phyloP scores from a whole-genome alignment of 2,888 invertebrate species.

The Acrocera orbiculus region DNA sequence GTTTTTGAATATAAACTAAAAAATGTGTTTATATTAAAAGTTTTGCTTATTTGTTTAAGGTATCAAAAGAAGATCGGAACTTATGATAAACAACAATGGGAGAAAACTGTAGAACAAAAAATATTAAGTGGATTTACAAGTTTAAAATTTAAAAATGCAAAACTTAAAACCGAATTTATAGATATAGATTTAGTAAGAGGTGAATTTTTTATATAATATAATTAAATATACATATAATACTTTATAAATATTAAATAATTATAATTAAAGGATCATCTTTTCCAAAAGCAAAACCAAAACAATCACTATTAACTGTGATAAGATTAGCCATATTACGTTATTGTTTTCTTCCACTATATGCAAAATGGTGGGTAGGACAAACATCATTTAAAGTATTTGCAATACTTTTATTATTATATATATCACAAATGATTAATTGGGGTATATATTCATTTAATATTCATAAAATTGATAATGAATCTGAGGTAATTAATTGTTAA shows the following conservation, averaged over 20 bases:
- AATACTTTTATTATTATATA: slow-evolving; percentile 59
- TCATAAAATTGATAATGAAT: slow-evolving; percentile 17
- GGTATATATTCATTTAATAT: slow-evolving; percentile 29
- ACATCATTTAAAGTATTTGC: slow-evolving; percentile 60
- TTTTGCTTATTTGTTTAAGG: slow-evolving; percentile 34
- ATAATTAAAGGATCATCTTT: slow-evolving; percentile 65
- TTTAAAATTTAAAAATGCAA: slow-evolving; percentile 58
- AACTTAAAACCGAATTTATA: slow-evolving; percentile 78
- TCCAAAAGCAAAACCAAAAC: slow-evolving; percentile 87
- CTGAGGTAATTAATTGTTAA: slow-evolving; percentile 11
- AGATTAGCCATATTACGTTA: slow-evolving; percentile 66
- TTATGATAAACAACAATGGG: slow-evolving; percentile 96
- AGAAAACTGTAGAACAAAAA: slow-evolving; percentile 82
- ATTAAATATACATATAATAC: no score
- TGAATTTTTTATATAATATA: slow-evolving; percentile 20
- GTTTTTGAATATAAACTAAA: not conserved
- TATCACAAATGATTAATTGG: slow-evolving; percentile 42
- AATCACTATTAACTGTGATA: slow-evolving; percentile 71
- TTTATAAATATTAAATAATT: not conserved
- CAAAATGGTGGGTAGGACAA: slow-evolving; percentile 82
- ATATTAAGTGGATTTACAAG: slow-evolving; percentile 72
- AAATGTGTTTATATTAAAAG: not conserved
- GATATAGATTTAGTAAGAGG: slow-evolving; percentile 93
- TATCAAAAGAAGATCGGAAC: slow-evolving; percentile 92
- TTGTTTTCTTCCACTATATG: slow-evolving; percentile 66